phyloP scores from a whole-genome alignment of 2,113 vertebrate species.

The Phrynocephalus versicolor region DNA sequence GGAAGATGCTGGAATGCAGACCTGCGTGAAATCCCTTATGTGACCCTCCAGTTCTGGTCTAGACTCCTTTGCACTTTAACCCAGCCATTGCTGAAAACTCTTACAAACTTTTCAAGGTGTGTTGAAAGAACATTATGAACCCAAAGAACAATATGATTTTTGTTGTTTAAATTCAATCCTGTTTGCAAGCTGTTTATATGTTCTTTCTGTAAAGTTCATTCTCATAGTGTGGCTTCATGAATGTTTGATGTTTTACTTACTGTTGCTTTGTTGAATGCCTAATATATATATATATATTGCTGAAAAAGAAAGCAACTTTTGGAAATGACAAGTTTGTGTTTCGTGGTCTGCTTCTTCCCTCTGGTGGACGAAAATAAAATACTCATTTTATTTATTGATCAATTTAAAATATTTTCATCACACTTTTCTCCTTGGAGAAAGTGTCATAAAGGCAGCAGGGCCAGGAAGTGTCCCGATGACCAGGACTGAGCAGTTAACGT shows the following conservation, averaged over 20 bases:
- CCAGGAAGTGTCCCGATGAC: background rate
- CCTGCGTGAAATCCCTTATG: constrained; percentile 63
- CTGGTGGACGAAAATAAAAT: constrained; percentile 44
- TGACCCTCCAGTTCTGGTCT: background rate
- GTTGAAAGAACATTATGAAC: rapidly evolving
- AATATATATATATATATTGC: background rate
- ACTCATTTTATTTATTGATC: too few species aligned
- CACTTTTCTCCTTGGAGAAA: too few species aligned
- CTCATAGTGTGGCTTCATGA: background rate
- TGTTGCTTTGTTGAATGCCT: background rate
- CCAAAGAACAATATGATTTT: background rate
- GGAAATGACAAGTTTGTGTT: background rate
- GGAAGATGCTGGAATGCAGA: constrained; percentile 81
- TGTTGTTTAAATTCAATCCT: background rate
- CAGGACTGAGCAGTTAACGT: rapidly evolving
- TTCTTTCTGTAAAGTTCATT: background rate
- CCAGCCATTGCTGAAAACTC: background rate
- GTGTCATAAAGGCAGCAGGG: background rate
- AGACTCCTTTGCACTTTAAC: background rate
- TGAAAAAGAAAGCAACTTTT: background rate
- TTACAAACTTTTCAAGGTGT: background rate
- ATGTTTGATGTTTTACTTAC: background rate
- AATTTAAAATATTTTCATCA: too few species aligned
- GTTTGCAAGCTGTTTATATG: rapidly evolving
- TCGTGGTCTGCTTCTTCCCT: constrained; percentile 27